Base-by-base conservation (phyloP, 2,797 vertebrate species). In the Pitangus sulphuratus region DNA sequence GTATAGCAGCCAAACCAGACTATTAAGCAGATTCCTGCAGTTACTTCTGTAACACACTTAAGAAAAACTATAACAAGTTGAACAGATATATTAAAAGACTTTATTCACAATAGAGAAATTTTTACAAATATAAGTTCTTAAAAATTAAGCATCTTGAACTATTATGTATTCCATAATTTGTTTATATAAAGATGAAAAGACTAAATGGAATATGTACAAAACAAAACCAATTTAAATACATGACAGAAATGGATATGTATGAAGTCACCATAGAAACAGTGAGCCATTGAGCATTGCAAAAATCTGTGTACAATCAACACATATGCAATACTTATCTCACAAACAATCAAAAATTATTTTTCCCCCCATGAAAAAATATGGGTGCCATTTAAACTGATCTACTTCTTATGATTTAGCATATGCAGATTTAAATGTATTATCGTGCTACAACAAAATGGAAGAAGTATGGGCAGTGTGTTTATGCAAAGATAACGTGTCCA, bases 81-180 rank as follows among this genome's bases (percentile, higher is more conserved):
- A 98, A 95, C 91, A 97, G 95, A 96, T 98, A 98, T 99, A 99
- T 98, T 99, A 99, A 99, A 99, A 99, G 98, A 98, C 98, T 98
- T 99, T 99, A 99, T 99, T 99, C 99, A 99, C 99, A 99, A 99
- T 99, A 99, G 98, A 98, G 98, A 99, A 99, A 98, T 99, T 98
- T 97, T 99, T 99, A 99, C 99, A 99, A 99, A 99, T 99, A 99
- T 99, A 99, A 93, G 98, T 99, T 99, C 98, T 99, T 99, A 99
- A 99, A 99, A 99, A 99, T 98, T 99, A 98, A 99, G 98, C 98
- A 98, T 99, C 97, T 99, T 98, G 98, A 98, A 99, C 98, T 99
- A 98, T 98, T 98, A 96, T 92, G 97, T 96, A 96, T 96, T 89
- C 96, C 97, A 97, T 98, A 98, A 98, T 97, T 98, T 98, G 97